Base-by-base conservation (phyloP, 2,888 invertebrate genomes). In the Labia minor region DNA sequence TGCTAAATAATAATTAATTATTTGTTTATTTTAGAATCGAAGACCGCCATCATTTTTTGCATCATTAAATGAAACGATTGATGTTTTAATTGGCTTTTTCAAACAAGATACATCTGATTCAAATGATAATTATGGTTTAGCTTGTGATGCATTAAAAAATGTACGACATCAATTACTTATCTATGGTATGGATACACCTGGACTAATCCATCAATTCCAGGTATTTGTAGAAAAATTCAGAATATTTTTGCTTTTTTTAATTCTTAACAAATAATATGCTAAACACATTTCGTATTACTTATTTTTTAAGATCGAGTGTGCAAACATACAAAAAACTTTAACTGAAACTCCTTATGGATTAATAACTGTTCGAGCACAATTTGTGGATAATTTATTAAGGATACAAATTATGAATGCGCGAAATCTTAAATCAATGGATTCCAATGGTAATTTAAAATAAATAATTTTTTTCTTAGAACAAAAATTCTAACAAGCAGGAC, bases 1-100 rank as follows among this genome's bases (percentile, higher is more conserved):
- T 1, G n/a, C n/a, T 26, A 26, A 26, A 26, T 26, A 26, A 3
- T 6, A 26, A 8, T 26, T 26, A 26, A 26, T 26, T 26, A 8
- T 26, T 26, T 26, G 26, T 26, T 26, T 70, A 67, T 70, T 81
- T 67, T 80, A 90, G 88, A 92, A 92, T 85, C 85, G 92, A 72
- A 86, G 93, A 68, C 92, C 94, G 1, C 90, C 92, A 16, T 84
- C 89, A n/a, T 96, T 95, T 78, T 97, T 95, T 77, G 86, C 89
- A 68, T 92, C 96, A 75, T 84, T 98, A 68, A 88, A 90, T 73
- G 88, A 91, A 72, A 92, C 95, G 49, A 80, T 96, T 62, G 86
- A 87, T 72, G 85, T 92, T 61, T 86, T 98, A 81, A 85, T 91
- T 67, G 87, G 90, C 64, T 95, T 93, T 71, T 96, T 98, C 81